Percentiles rank a stretch among this genome's conserved stretches.
Evolutionary conservation across 2,888 invertebrate species (phyloP).

Genomic region (Erebia palarica): DNA sequence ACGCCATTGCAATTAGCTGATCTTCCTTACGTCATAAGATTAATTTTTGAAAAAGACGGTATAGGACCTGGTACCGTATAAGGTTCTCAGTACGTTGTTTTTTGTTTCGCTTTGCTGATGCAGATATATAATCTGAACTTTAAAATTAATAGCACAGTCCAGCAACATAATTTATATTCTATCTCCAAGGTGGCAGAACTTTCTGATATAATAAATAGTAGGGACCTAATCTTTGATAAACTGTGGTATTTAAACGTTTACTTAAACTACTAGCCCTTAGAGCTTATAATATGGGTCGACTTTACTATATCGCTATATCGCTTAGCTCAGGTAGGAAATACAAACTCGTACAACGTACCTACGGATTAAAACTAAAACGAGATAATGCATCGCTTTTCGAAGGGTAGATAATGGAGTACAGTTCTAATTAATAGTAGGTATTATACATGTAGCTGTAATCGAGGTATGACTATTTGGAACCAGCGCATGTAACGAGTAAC

Average conservation of each 20-base stretch:
- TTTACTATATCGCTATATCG: neutral
- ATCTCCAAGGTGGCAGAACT: no score
- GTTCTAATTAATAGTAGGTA: neutral
- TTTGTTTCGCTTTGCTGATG: no score
- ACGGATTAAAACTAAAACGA: conserved; percentile 6
- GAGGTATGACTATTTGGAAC: neutral
- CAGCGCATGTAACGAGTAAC: neutral
- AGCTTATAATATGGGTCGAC: neutral
- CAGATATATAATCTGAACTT: no score
- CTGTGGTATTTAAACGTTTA: no score
- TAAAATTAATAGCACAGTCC: no score
- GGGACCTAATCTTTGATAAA: neutral
- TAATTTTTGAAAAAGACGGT: neutral
- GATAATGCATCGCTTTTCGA: conserved; percentile 11
- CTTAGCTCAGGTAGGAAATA: neutral
- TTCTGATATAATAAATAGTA: no score
- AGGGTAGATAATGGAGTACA: conserved; percentile 14
- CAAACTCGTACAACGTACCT: neutral
- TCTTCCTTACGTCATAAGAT: neutral
- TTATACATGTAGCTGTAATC: neutral
- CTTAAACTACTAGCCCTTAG: no score
- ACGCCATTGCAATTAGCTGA: neutral
- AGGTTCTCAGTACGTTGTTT: no score
- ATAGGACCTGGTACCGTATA: no score
- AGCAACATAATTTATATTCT: no score